A percentile compares a stretch with the other conserved stretches of the same genome.
These are phyloP conservation scores for Drosophila santomea DNA, from an alignment of 1,140 invertebrate species.

Conservation along the genomic window DNA sequence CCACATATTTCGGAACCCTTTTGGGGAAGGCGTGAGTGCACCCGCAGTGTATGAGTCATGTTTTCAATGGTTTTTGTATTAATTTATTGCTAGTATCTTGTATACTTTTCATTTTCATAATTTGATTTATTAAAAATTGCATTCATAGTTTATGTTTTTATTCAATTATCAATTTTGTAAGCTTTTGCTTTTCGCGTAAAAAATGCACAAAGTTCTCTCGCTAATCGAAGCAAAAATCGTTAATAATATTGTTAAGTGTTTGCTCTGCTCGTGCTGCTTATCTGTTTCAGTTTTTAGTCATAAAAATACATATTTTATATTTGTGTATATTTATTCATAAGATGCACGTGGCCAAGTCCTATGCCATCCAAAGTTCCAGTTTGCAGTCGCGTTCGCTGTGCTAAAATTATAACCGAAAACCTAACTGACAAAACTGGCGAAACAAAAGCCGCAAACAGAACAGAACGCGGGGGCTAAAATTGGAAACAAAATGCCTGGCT, in stretches of 20 bases:
- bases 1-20: conserved; percentile 8
- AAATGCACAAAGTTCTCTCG: conserved; percentile 77
- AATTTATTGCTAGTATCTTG: conserved; percentile 78
- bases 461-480: conserved; percentile 41
- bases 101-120: conserved; percentile 71
- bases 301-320: conserved; percentile 78
- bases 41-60: conserved; percentile 27
- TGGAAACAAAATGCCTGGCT: conserved; percentile 34
- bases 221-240: conserved; percentile 81
- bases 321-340: conserved; percentile 77
- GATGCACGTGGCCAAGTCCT: conserved; percentile 70
- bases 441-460: conserved; percentile 65
- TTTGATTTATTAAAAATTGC: conserved; percentile 83
- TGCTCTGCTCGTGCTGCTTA: conserved; percentile 44
- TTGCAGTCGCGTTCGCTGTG: conserved; percentile 43
- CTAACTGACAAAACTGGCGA: conserved; percentile 26
- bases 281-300: conserved; percentile 55
- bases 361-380: conserved; percentile 55
- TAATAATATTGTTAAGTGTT: conserved; percentile 75
- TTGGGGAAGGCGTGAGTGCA: neutral
- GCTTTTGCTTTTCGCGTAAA: conserved; percentile 75
- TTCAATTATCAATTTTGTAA: conserved; percentile 77
- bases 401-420: conserved; percentile 26
- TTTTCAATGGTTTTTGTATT: conserved; percentile 18
- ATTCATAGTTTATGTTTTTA: conserved; percentile 56